phyloP scores from a whole-genome alignment of 2,888 invertebrate genomes.

The Diachrysia chrysitis region DNA sequence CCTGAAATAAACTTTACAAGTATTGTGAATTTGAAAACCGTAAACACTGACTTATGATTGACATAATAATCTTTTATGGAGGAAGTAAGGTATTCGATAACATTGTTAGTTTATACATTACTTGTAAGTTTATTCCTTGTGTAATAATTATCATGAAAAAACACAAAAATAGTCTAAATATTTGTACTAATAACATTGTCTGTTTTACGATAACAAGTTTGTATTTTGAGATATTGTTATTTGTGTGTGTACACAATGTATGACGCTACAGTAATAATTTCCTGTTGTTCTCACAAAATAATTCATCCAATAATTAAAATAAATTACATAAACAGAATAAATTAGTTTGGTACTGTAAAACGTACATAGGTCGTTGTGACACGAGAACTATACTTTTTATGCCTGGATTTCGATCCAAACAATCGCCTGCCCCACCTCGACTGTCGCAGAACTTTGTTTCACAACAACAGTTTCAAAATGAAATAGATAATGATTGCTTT shows the following conservation, averaged over 20 bases:
- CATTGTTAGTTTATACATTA: conserved; percentile 3
- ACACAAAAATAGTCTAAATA: neutral
- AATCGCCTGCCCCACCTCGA: conserved; percentile 27
- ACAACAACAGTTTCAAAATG: conserved; percentile 52
- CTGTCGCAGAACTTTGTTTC: conserved; percentile 53
- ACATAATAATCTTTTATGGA: conserved; percentile 34
- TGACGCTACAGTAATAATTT: conserved; percentile 11
- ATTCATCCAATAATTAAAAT: conserved; percentile 9
- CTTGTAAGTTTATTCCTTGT: neutral
- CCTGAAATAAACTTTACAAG: conserved; percentile 40
- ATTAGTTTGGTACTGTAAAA: conserved; percentile 29
- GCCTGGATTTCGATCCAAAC: conserved; percentile 40
- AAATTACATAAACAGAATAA: conserved; percentile 15
- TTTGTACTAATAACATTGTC: conserved; percentile 10
- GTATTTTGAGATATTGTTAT: conserved; percentile 24
- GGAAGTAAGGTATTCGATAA: conserved; percentile 9
- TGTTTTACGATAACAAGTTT: conserved; percentile 31
- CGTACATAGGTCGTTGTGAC: conserved; percentile 24
- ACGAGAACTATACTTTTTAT: conserved; percentile 36
- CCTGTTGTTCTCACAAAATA: neutral
- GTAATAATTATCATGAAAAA: conserved; percentile 1
- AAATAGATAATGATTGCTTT: conserved; percentile 49
- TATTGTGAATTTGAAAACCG: conserved; percentile 37
- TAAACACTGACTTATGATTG: conserved; percentile 33
- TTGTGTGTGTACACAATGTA: conserved; percentile 8